These are phyloP conservation scores for Cephalotes varians DNA, from an alignment of 2,888 invertebrate genomes.

Conservation along the genomic window DNA sequence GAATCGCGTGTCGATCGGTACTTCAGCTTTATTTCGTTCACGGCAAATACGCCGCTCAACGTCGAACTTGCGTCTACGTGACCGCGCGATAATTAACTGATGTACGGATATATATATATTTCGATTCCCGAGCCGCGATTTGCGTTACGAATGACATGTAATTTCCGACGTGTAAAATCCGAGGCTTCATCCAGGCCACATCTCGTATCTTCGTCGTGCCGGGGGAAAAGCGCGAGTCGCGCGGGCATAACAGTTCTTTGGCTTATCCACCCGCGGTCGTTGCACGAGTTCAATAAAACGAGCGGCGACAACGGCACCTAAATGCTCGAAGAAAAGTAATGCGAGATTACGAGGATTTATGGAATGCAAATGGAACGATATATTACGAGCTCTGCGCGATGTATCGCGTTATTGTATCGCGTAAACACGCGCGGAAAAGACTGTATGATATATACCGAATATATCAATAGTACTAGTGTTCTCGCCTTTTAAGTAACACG, in stretches of 20 bases:
- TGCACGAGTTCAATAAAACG: slow-evolving; percentile 22
- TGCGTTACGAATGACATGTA: slow-evolving; percentile 28
- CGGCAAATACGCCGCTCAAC: slow-evolving; percentile 18
- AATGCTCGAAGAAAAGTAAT: slow-evolving; percentile 28
- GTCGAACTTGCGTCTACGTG: slow-evolving; percentile 21
- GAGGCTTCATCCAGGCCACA: background rate
- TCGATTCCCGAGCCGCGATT: background rate
- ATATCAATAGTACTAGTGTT: slow-evolving; percentile 1
- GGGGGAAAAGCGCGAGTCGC: background rate
- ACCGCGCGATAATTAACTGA: slow-evolving; percentile 36
- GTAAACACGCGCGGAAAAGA: slow-evolving; percentile 2
- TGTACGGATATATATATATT: slow-evolving; percentile 35
- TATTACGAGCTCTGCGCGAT: background rate
- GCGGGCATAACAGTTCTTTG: background rate
- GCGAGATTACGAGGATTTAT: background rate
- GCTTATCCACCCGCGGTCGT: background rate
- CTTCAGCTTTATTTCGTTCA: slow-evolving; percentile 19
- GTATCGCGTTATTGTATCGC: background rate
- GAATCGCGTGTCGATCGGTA: background rate
- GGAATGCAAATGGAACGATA: slow-evolving; percentile 7
- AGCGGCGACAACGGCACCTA: slow-evolving; percentile 1
- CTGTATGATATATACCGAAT: too few relatives aligned
- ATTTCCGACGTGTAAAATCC: slow-evolving; percentile 18
- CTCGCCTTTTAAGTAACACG: background rate
- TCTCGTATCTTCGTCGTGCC: background rate